Conservation (phyloP, 2,113 vertebrate species). For the Crotophaga sulcirostris region DNA sequence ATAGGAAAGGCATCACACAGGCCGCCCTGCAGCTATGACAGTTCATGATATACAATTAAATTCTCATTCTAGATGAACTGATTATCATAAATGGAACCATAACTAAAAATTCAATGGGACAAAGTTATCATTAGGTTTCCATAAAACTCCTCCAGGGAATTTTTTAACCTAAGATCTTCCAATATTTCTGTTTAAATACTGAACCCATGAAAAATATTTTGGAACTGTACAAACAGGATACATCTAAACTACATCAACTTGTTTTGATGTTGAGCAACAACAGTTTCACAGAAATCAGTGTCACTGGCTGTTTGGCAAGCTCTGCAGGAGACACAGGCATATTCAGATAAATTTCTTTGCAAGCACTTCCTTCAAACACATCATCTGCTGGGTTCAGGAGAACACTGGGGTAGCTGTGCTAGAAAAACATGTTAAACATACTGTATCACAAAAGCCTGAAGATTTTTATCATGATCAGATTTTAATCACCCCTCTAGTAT, state of each 20-base stretch:
- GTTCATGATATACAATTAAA: not conserved
- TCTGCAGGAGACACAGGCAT: constrained; percentile 19
- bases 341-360: constrained; percentile 2
- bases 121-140: not conserved
- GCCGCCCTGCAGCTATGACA: not conserved
- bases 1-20: not conserved
- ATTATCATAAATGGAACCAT: not conserved
- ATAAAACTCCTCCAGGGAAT: not conserved
- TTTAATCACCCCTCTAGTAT: not conserved
- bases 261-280: not conserved
- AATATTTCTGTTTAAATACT: not conserved
- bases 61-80: not conserved
- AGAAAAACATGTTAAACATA: not conserved
- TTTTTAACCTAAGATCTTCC: not conserved
- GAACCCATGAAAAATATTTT: not conserved
- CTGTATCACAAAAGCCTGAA: not conserved
- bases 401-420: not conserved
- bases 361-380: not conserved
- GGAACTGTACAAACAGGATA: not conserved
- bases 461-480: not conserved
- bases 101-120: not conserved
- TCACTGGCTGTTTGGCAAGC: not conserved
- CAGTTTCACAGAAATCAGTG: constrained; percentile 7
- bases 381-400: not conserved
- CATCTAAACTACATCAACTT: not conserved